Evolutionary conservation across 2,888 invertebrate genomes (phyloP).

Genomic region (Rhynchonema sp.): DNA sequence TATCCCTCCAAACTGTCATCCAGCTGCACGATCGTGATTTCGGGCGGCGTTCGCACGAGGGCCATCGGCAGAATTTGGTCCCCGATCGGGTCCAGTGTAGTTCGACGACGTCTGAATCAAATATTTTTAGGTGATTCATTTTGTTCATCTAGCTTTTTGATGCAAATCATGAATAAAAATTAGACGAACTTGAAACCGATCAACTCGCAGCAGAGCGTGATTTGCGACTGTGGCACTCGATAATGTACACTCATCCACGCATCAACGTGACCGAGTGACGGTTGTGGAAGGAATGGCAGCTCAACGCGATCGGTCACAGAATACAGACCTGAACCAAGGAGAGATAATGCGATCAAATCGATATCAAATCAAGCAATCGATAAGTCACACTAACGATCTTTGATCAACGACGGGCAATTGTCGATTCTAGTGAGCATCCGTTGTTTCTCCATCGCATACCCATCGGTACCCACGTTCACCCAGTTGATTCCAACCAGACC

Average conservation of each 20-base stretch:
- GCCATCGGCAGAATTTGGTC: neutral
- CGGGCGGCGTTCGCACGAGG: neutral
- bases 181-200: slow-evolving; percentile 12
- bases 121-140: neutral
- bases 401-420: slow-evolving; percentile 22
- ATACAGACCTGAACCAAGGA: neutral
- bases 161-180: neutral
- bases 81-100: neutral
- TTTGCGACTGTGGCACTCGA: slow-evolving; percentile 10
- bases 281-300: slow-evolving; percentile 11
- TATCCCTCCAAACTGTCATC: neutral
- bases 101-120: neutral
- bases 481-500: slow-evolving; percentile 21
- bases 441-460: slow-evolving; percentile 22
- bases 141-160: no score
- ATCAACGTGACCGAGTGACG: slow-evolving; percentile 16
- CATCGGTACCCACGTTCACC: slow-evolving; percentile 17
- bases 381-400: slow-evolving; percentile 11
- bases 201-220: slow-evolving; percentile 17
- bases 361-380: neutral
- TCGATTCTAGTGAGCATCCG: slow-evolving; percentile 17
- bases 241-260: slow-evolving; percentile 18
- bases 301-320: slow-evolving; percentile 5
- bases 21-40: neutral
- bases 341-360: no score